phyloP scores from a whole-genome alignment of 2,797 vertebrate species.

The Sternotherus odoratus region DNA sequence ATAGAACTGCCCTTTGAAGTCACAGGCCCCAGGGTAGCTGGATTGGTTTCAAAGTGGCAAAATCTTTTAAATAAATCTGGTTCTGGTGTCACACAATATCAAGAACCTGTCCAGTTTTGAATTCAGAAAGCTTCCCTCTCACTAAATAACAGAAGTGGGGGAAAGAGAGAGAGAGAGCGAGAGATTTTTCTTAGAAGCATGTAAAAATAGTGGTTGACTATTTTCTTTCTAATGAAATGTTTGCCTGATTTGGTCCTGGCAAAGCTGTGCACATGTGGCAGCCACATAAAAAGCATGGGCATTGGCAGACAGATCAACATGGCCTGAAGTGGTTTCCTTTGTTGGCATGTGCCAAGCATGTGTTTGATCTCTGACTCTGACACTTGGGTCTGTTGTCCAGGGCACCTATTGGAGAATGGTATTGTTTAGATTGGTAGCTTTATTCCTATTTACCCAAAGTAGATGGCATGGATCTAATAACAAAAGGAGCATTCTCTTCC shows the following conservation, averaged over 20 bases:
- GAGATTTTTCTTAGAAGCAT: constrained; percentile 9
- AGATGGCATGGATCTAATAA: not conserved
- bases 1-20: not conserved
- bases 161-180: not conserved
- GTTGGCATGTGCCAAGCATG: not conserved
- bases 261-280: constrained; percentile 44
- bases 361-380: not conserved
- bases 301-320: not conserved
- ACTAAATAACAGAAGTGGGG: not conserved
- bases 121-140: not conserved
- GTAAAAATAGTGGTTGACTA: constrained; percentile 10
- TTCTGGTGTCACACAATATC: not conserved
- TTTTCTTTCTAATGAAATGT: constrained; percentile 51
- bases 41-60: not conserved
- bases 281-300: constrained; percentile 62
- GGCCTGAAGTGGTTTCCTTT: constrained; percentile 33
- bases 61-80: not conserved
- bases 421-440: not conserved
- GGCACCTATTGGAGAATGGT: not conserved
- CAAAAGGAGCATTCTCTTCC: not conserved
- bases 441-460: not conserved
- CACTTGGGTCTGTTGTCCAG: not conserved
- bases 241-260: constrained; percentile 44
- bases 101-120: not conserved
- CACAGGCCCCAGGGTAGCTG: not conserved